phyloP scores from a whole-genome alignment of 2,888 invertebrate genomes.

The Therioaphis trifolii region DNA sequence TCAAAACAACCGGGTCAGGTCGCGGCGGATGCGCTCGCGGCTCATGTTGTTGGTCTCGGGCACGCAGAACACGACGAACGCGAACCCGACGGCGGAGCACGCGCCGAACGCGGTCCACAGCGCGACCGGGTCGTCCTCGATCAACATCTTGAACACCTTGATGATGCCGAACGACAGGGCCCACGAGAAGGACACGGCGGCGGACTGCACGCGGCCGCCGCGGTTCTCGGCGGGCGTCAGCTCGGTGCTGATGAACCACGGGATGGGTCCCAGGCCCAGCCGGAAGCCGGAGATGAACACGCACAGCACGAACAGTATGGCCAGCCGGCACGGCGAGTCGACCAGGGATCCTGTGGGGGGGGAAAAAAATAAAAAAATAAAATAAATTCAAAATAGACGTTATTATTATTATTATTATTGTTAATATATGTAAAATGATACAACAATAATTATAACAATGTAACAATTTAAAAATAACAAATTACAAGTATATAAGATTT shows the following conservation, averaged over 20 bases:
- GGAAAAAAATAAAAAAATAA: not conserved
- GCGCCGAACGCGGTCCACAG: constrained; percentile 64
- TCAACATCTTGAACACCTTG: constrained; percentile 73
- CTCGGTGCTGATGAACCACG: constrained; percentile 70
- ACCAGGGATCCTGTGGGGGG: not conserved
- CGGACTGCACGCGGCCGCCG: constrained; percentile 64
- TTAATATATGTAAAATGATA: not conserved
- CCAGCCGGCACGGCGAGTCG: constrained; percentile 1
- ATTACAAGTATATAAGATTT: too few relatives aligned
- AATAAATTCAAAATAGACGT: too few relatives aligned
- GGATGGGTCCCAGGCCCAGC: constrained; percentile 70
- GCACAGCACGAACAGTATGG: constrained; percentile 66
- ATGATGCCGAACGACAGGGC: constrained; percentile 68
- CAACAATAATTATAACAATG: too few relatives aligned
- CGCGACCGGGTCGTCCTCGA: constrained; percentile 67
- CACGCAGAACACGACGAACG: constrained; percentile 64
- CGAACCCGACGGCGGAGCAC: constrained; percentile 63
- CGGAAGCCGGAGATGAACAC: constrained; percentile 69
- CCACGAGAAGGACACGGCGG: constrained; percentile 69
- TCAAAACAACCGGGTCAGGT: too few relatives aligned
- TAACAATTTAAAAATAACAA: too few relatives aligned
- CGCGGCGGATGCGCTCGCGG: constrained; percentile 64
- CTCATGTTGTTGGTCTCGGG: constrained; percentile 66
- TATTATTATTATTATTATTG: too few relatives aligned
- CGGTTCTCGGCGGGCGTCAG: constrained; percentile 64